phyloP scores from a whole-genome alignment of 2,113 vertebrate genomes.

The Scopus umbretta region DNA sequence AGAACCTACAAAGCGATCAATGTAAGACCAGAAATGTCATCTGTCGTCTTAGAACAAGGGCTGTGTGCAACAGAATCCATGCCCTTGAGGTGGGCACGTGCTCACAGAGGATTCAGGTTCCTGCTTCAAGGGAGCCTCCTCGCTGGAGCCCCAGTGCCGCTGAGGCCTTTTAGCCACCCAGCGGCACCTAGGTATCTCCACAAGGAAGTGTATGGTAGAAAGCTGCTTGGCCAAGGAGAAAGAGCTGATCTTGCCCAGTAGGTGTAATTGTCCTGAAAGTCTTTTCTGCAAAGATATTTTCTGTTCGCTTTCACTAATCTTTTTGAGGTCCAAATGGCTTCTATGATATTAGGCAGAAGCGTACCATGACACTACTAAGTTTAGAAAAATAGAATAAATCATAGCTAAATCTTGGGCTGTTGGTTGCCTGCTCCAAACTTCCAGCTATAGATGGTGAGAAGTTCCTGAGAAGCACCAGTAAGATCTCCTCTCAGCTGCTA shows the following conservation, averaged over 20 bases:
- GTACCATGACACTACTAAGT: background rate
- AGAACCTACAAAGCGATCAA: background rate
- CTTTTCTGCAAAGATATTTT: background rate
- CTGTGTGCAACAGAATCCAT: background rate
- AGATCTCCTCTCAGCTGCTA: background rate
- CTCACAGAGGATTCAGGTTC: background rate
- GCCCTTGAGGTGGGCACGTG: background rate
- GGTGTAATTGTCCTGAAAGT: background rate
- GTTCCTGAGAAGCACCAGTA: background rate
- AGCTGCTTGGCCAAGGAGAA: background rate
- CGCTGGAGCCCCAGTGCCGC: background rate
- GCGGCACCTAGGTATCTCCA: background rate
- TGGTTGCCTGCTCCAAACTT: background rate
- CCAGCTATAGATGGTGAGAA: background rate
- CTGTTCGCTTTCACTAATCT: background rate
- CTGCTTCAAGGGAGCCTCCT: background rate
- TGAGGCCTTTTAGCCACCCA: background rate
- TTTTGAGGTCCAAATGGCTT: background rate
- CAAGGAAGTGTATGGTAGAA: background rate
- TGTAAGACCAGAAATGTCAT: background rate
- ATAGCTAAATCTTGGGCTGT: background rate
- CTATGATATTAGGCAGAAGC: background rate
- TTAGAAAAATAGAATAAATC: background rate
- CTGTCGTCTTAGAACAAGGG: background rate
- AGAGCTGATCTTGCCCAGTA: background rate